Conservation (phyloP, 37 sponge, comb jelly and placozoan genomes). For the Corticium candelabrum region DNA sequence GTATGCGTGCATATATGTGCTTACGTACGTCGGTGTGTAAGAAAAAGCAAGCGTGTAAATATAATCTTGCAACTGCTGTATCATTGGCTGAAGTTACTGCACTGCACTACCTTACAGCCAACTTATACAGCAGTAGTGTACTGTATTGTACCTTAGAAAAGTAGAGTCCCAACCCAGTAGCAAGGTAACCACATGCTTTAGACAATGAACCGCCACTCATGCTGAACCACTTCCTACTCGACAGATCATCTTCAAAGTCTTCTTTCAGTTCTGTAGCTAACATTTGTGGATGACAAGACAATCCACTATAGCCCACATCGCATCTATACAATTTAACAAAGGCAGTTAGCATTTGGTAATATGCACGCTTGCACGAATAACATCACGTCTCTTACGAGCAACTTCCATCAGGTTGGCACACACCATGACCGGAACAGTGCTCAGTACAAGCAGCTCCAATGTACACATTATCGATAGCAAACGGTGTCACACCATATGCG, state of each 20-base stretch:
- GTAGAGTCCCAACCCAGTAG: background rate
- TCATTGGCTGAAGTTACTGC: no score
- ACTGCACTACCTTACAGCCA: no score
- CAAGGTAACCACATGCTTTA: background rate
- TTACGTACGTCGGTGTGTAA: no score
- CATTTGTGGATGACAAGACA: background rate
- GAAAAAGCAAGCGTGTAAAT: no score
- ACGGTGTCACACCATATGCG: background rate
- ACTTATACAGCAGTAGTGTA: no score
- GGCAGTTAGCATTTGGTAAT: no score
- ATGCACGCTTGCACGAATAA: no score
- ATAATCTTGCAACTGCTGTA: no score
- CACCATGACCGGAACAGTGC: background rate
- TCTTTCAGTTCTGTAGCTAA: background rate
- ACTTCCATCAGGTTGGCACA: background rate
- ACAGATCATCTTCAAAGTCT: background rate
- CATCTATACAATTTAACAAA: no score
- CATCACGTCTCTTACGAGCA: background rate
- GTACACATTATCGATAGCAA: slow-evolving; percentile 7
- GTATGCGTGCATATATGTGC: no score
- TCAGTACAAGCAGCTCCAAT: background rate
- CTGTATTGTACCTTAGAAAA: no score
- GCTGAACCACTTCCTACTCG: background rate
- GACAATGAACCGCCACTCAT: background rate
- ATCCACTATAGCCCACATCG: background rate